phyloP scores from a whole-genome alignment of 2,113 vertebrate species.

The Amblyopsis rosae region DNA sequence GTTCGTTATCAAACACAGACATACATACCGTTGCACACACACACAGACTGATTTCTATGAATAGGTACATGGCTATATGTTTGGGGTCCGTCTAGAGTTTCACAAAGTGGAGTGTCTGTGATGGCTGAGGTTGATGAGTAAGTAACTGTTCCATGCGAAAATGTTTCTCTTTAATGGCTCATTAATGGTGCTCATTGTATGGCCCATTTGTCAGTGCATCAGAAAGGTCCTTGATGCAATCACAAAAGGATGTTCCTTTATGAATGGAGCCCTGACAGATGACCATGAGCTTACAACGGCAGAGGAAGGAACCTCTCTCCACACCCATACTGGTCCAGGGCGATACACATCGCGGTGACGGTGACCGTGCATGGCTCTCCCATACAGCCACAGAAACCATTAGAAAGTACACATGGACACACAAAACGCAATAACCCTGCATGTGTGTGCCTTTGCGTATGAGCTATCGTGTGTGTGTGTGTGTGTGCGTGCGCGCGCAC shows the following conservation, averaged over 20 bases:
- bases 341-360: constrained; percentile 51
- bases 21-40: background rate
- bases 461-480: too few relatives aligned
- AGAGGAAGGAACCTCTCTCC: constrained; percentile 58
- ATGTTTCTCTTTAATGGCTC: constrained; percentile 38
- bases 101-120: constrained; percentile 29
- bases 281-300: constrained; percentile 62
- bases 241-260: constrained; percentile 70
- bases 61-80: constrained; percentile 6
- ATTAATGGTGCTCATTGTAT: constrained; percentile 67
- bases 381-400: constrained; percentile 40
- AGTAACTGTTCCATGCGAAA: constrained; percentile 43
- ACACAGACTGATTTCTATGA: constrained; percentile 9
- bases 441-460: constrained; percentile 10
- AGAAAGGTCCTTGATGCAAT: constrained; percentile 70
- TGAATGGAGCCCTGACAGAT: constrained; percentile 71
- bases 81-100: constrained; percentile 40
- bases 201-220: constrained; percentile 57
- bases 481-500: too few relatives aligned
- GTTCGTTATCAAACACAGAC: constrained; percentile 18
- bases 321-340: constrained; percentile 35
- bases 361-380: constrained; percentile 30
- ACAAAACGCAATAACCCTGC: constrained; percentile 22
- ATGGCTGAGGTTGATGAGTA: constrained; percentile 21
- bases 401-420: background rate